Percentiles rank a stretch among this genome's conserved stretches.
phyloP scores from a whole-genome alignment of 1,140 invertebrate genomes.

The Lethrus apterus region DNA sequence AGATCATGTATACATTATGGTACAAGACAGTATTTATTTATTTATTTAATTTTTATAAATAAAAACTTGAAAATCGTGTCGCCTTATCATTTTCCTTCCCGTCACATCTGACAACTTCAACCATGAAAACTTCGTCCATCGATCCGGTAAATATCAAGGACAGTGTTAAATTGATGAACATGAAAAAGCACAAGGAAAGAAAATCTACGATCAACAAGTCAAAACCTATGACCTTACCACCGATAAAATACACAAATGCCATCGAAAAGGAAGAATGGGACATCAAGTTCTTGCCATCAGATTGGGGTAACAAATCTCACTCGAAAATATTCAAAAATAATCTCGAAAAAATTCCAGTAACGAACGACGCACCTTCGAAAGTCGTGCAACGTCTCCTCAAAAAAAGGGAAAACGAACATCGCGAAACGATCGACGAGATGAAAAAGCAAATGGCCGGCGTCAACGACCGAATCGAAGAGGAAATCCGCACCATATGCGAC shows the following conservation, averaged over 20 bases:
- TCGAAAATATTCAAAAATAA: too few species aligned
- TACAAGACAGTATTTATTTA: too few species aligned
- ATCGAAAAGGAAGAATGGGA: conserved; percentile 6
- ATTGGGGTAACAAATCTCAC: conserved; percentile 15
- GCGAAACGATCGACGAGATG: not conserved
- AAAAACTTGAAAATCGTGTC: not conserved
- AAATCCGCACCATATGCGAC: not conserved
- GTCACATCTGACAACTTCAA: not conserved
- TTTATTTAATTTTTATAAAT: too few species aligned
- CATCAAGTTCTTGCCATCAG: conserved; percentile 6
- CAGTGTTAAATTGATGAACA: not conserved
- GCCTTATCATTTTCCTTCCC: not conserved
- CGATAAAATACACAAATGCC: not conserved
- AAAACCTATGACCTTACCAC: not conserved
- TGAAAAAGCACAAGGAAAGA: not conserved
- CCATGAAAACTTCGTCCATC: not conserved
- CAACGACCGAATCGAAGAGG: conserved; percentile 1
- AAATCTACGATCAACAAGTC: not conserved
- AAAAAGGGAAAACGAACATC: conserved; percentile 4
- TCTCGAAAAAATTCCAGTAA: conserved; percentile 3
- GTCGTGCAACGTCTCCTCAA: not conserved
- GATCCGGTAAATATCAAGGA: too few species aligned
- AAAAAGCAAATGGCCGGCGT: not conserved
- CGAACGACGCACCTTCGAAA: not conserved
- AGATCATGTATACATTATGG: too few species aligned